These are phyloP conservation scores for Zaprionus capensis DNA, from an alignment of 1,140 invertebrate species.

Conservation along the genomic window DNA sequence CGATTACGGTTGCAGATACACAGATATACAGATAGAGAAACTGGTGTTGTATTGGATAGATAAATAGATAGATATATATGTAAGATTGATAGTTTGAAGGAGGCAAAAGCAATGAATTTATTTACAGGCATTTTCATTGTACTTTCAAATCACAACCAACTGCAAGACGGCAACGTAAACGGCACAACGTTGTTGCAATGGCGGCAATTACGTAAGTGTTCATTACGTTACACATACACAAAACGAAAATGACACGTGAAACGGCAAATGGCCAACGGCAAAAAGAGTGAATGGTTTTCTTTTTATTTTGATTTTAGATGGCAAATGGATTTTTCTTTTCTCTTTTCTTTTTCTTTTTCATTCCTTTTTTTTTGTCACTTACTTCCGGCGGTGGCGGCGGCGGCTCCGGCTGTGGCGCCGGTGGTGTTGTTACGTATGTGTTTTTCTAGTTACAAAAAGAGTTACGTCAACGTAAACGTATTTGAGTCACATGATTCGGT, in stretches of 20 bases:
- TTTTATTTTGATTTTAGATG: conserved; percentile 43
- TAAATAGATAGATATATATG: conserved; percentile 11
- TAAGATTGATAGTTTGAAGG: conserved; percentile 22
- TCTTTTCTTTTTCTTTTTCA: conserved; percentile 19
- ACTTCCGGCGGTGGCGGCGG: conserved; percentile 79
- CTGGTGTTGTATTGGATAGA: conserved; percentile 4
- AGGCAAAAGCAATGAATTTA: conserved; percentile 77
- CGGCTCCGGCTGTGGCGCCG: conserved; percentile 67
- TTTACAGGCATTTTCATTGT: conserved; percentile 84
- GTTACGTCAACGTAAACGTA: conserved; percentile 51
- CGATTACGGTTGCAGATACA: conserved; percentile 25
- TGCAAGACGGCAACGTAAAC: conserved; percentile 76
- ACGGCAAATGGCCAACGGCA: conserved; percentile 43
- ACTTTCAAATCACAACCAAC: conserved; percentile 82
- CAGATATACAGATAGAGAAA: conserved; percentile 9
- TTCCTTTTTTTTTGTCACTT: conserved; percentile 61
- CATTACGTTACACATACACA: conserved; percentile 73
- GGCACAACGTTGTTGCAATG: conserved; percentile 60
- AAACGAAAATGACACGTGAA: conserved; percentile 50
- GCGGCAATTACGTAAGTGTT: conserved; percentile 66
- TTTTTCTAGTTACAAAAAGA: conserved; percentile 73
- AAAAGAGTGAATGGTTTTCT: conserved; percentile 39
- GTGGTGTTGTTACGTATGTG: conserved; percentile 77
- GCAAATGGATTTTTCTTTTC: conserved; percentile 19
- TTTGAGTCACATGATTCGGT: conserved; percentile 18